phyloP scores from a whole-genome alignment of 2,888 invertebrate genomes.

The Nudaria mundana region DNA sequence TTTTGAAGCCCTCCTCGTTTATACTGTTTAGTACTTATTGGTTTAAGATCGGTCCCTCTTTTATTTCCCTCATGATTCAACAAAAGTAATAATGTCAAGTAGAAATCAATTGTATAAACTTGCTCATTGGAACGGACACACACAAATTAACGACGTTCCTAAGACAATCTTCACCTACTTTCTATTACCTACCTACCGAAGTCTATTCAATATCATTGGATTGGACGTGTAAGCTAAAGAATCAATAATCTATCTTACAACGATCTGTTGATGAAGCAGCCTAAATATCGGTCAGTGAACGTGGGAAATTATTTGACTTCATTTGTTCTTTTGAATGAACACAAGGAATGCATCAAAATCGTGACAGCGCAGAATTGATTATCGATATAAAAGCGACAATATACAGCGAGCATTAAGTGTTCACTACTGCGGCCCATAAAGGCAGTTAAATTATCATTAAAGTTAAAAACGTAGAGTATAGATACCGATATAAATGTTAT shows the following conservation, averaged over 20 bases:
- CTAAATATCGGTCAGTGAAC: slow-evolving; percentile 53
- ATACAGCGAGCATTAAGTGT: no score
- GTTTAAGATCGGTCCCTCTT: no score
- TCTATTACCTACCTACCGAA: slow-evolving; percentile 38
- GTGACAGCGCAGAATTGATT: slow-evolving; percentile 23
- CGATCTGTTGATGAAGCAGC: slow-evolving; percentile 64
- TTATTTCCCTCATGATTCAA: no score
- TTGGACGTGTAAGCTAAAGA: slow-evolving; percentile 38
- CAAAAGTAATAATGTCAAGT: no score
- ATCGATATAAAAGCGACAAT: slow-evolving; percentile 25
- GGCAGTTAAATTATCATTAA: no score
- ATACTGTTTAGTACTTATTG: no score
- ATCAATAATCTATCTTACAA: slow-evolving; percentile 71
- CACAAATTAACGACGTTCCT: slow-evolving; percentile 6
- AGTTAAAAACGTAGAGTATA: no score
- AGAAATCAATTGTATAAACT: background rate
- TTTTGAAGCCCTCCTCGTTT: no score
- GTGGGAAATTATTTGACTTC: no score
- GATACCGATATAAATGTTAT: no score
- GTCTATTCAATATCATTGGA: slow-evolving; percentile 56
- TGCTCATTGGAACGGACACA: slow-evolving; percentile 2
- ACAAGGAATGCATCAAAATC: slow-evolving; percentile 26
- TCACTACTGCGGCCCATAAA: no score
- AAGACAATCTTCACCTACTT: slow-evolving; percentile 32
- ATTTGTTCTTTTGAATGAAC: slow-evolving; percentile 35